These are phyloP conservation scores for Opisthocomus hoazin DNA, from an alignment of 2,113 vertebrate genomes.

Conservation along the genomic window DNA sequence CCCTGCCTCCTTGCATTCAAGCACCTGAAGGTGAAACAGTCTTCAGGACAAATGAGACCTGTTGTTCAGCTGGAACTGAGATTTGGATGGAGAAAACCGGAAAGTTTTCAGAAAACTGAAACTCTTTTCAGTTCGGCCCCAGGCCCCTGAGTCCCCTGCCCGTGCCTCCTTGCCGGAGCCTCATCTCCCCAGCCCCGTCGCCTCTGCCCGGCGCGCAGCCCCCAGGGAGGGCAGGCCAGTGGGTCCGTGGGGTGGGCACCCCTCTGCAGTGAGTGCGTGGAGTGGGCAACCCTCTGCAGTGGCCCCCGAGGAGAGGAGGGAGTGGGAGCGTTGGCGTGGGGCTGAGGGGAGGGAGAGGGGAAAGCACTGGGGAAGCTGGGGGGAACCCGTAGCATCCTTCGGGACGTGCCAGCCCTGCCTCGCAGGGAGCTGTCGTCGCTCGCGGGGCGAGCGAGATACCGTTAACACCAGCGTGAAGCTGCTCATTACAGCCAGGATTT, in stretches of 20 bases:
- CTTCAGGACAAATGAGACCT: background rate
- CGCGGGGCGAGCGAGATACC: accelerated
- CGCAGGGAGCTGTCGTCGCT: background rate
- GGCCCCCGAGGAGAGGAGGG: no score
- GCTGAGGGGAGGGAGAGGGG: background rate
- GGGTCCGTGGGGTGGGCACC: background rate
- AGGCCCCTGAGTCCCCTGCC: background rate
- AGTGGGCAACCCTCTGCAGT: background rate
- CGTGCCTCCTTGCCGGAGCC: background rate
- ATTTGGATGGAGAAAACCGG: background rate
- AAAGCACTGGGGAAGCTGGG: background rate
- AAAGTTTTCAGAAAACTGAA: no score
- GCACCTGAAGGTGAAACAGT: background rate
- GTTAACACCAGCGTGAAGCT: background rate
- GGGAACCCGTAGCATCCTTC: background rate
- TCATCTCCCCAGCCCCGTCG: background rate
- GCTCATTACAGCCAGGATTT: background rate
- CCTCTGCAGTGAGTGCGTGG: no score
- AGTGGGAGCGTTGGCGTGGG: background rate
- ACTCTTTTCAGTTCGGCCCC: background rate
- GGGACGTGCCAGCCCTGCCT: background rate
- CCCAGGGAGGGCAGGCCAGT: background rate
- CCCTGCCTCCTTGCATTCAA: background rate
- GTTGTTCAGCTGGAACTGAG: background rate
- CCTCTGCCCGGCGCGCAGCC: background rate